Base-by-base conservation (phyloP, 1,140 invertebrate species). In the Psix sp. region DNA sequence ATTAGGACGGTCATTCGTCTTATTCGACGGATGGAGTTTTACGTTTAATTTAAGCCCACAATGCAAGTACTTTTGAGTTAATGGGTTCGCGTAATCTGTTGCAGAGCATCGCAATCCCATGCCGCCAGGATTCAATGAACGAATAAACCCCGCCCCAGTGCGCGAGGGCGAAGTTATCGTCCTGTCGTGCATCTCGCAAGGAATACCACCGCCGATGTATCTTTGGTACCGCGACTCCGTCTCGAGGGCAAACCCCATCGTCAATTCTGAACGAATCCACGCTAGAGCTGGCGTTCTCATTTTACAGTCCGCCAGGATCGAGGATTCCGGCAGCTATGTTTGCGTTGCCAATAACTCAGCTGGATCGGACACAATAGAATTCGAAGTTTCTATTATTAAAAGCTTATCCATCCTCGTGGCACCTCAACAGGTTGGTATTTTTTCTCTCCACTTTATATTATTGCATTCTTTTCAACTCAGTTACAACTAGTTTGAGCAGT, bases 271-370 rank as follows among this genome's bases (percentile, higher is more conserved):
- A 52, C 79, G 86, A 60, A 77, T 85, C 21, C 85, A 86, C 74
- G 77, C 91, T 85, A 78, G 91, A 86, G 85, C 90, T 82, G 76
- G 91, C 88, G 60, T 93, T 88, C 21, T 93, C 89, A 62, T 92
- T 88, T 83, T 91, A 77, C 76, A 88, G 71, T 82, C 85, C 74
- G 91, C 92, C 17, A 88, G 92, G 51, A 84, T 93, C 48, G 93
- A 95, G 77, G 94, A 96, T 81, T 90, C 91, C 42, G 94, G 94
- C 36, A 91, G 93, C 77, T 95, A 95, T 85, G 90, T 95, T 48
- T 96, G 95, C 83, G 93, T 93, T 88, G 92, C 94, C 15, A 96
- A 96, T 88, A 96, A 96, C 82, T 94, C 93, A 5, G 93, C 93
- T 0, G 94, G 94, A 7, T 92, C 93, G 75, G 94, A 96, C 84